A percentile compares a stretch with the other conserved stretches of the same genome.
phyloP scores from a whole-genome alignment of 2,113 vertebrate genomes.

The Gnathonemus longibarbis region DNA sequence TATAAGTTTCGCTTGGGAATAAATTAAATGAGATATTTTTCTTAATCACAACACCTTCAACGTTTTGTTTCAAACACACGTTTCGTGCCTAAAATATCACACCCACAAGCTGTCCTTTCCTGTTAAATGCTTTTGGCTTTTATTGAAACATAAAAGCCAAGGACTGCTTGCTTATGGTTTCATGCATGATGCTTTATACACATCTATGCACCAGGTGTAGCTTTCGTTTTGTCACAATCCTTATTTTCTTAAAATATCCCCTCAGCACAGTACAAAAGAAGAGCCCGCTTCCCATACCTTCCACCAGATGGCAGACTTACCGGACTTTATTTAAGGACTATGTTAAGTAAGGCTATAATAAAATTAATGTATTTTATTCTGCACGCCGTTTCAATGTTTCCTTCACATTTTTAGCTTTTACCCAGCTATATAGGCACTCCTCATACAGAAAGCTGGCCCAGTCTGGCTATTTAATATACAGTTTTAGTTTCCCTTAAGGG shows the following conservation, averaged over 20 bases:
- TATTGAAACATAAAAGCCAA: background rate
- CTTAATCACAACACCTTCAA: background rate
- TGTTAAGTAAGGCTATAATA: background rate
- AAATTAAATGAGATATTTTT: background rate
- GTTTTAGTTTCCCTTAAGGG: background rate
- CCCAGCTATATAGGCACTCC: background rate
- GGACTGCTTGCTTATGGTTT: background rate
- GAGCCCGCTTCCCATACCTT: background rate
- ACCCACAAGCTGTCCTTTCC: background rate
- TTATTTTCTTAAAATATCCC: background rate
- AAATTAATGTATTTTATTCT: background rate
- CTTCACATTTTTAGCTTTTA: background rate
- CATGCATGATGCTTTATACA: background rate
- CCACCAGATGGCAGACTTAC: conserved; percentile 19
- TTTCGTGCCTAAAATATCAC: background rate
- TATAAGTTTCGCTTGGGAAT: background rate
- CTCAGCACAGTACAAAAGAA: background rate
- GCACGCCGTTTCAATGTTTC: background rate
- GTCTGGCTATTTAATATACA: background rate
- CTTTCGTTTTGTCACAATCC: background rate
- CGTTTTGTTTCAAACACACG: background rate
- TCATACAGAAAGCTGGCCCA: background rate
- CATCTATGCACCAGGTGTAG: background rate
- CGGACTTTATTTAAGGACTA: conserved; percentile 9
- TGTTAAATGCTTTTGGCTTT: background rate